Conservation (phyloP, 1,140 invertebrate genomes). For the Musca domestica region DNA sequence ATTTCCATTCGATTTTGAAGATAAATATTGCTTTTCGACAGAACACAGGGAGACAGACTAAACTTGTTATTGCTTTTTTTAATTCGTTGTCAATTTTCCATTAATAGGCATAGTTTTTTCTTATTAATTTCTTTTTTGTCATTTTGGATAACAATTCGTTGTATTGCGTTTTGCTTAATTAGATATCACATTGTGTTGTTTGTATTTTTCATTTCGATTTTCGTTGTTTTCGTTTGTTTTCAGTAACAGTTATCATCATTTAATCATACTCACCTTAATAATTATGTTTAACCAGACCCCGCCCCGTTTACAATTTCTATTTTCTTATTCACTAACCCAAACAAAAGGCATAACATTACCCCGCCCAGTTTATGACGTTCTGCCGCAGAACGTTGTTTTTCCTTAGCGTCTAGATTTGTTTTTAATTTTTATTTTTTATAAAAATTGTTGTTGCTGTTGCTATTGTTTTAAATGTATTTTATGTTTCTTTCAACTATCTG, state of each 20-base stretch:
- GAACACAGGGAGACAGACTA: neutral
- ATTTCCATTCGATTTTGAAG: neutral
- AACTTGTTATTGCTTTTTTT: constrained; percentile 5
- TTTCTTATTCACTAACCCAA: neutral
- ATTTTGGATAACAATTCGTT: constrained; percentile 2
- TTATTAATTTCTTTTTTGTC: no score
- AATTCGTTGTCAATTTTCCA: constrained; percentile 10
- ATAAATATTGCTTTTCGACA: neutral
- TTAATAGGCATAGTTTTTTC: no score
- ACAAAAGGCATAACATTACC: neutral
- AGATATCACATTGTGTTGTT: constrained; percentile 8
- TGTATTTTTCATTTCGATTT: constrained; percentile 3
- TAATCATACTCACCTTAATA: constrained; percentile 31
- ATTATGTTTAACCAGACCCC: constrained; percentile 3
- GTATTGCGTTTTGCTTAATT: neutral
- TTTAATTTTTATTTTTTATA: neutral
- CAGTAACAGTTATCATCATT: neutral
- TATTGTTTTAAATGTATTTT: neutral
- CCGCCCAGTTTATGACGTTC: constrained; percentile 26
- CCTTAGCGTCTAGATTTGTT: constrained; percentile 7
- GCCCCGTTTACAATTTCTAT: neutral
- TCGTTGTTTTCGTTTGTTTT: neutral
- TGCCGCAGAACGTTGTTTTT: constrained; percentile 27
- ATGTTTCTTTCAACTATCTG: neutral
- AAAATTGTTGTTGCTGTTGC: neutral